Evolutionary conservation across 1,140 invertebrate genomes (phyloP).

Genomic region (Dufourea novaeangliae): DNA sequence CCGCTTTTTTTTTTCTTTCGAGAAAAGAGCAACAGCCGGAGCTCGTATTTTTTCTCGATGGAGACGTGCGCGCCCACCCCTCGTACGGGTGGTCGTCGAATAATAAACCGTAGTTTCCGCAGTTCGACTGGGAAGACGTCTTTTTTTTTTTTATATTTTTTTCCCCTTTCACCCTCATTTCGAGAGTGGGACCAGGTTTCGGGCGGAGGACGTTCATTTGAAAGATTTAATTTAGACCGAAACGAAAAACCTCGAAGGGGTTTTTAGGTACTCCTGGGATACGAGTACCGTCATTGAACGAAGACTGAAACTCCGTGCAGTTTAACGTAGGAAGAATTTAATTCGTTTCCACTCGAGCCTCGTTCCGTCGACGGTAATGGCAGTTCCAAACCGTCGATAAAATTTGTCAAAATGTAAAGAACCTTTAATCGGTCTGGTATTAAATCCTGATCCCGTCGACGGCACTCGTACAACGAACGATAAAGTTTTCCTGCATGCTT

Average conservation of each 20-base stretch:
- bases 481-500: not conserved
- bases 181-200: not conserved
- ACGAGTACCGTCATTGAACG: too few relatives aligned
- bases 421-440: too few relatives aligned
- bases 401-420: too few relatives aligned
- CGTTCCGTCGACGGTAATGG: too few relatives aligned
- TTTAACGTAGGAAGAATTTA: too few relatives aligned
- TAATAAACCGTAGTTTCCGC: not conserved
- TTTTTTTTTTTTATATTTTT: too few relatives aligned
- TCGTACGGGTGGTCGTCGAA: not conserved
- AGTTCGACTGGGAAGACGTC: slow-evolving; percentile 20
- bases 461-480: not conserved
- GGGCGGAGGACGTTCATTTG: not conserved
- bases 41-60: slow-evolving; percentile 29
- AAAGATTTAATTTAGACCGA: not conserved
- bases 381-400: too few relatives aligned
- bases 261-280: too few relatives aligned
- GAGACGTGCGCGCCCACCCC: slow-evolving; percentile 28
- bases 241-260: not conserved
- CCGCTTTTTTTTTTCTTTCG: not conserved
- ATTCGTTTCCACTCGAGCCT: too few relatives aligned
- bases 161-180: not conserved
- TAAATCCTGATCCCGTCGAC: not conserved
- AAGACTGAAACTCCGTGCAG: too few relatives aligned
- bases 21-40: slow-evolving; percentile 21